Evolutionary conservation across 1,140 invertebrate genomes (phyloP), one percentile per base, ranked within the genome.

Genomic region (Oreohelix idahoensis): DNA sequence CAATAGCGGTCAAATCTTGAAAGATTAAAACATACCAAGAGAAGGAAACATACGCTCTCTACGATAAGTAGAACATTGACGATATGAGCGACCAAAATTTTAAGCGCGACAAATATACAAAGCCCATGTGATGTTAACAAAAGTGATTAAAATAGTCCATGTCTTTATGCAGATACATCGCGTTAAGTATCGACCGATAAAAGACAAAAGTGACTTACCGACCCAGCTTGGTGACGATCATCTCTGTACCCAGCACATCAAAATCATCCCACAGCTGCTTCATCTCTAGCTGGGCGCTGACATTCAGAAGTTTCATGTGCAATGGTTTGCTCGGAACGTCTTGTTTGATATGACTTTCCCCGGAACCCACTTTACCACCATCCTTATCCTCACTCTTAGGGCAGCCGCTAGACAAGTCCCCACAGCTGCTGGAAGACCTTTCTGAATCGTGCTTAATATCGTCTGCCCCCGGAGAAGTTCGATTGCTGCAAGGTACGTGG

Each of bases 191-290:
- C n/a, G n/a, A n/a, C n/a, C n/a, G n/a, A n/a, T n/a, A 39, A 45
- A 36, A 42, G 38, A 42, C 20, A 73, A 13, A 4, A 42, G 42
- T 23, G 26, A 73, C 96, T 96, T 95, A 99, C 98, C 98, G 96
- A 94, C 98, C 98, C 92, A 97, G 98, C 93, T 99, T 99, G 86
- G 98, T 99, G 94, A 99, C 99, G 92, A 99, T 98, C 98, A 99
- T 99, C 86, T 99, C 98, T 77, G 98, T 99, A 89, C 98, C 97
- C 79, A 99, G 94, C 92, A 98, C 97, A 94, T 99, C 97, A 93
- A 99, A 99, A 93, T 98, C 97, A 93, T 98, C 97, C 98, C 98
- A 99, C 83, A 99, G 95, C 89, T 99, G 98, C 92, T 98, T 98
- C 87, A 97, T 96, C 93, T 99, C 98, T 79, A 99, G 95, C 66